These are phyloP conservation scores for Rhinophrynus dorsalis DNA, from an alignment of 2,797 vertebrate species.

Conservation along the genomic window DNA sequence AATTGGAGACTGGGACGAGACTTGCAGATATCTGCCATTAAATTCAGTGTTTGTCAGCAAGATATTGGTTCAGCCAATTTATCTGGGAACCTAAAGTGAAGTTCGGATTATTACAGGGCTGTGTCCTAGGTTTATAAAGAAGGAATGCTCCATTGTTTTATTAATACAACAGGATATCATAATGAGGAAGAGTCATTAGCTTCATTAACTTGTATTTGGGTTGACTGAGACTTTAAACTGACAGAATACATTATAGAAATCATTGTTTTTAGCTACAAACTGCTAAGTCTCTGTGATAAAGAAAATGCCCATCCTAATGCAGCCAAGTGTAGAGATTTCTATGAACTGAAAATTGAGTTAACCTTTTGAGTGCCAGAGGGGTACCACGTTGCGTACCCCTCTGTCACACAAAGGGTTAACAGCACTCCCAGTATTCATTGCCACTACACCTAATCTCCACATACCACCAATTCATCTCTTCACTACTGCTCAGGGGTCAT, in stretches of 20 bases:
- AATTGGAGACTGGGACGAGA: background rate
- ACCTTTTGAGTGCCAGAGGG: too few species aligned
- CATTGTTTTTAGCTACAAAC: background rate
- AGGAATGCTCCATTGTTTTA: background rate
- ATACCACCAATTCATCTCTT: too few species aligned
- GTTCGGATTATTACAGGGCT: background rate
- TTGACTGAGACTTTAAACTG: background rate
- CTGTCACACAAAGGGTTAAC: too few species aligned
- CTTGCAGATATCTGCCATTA: background rate
- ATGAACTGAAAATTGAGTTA: too few species aligned
- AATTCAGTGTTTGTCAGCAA: background rate
- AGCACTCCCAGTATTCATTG: too few species aligned
- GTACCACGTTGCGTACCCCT: too few species aligned
- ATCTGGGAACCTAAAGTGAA: background rate
- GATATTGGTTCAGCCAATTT: background rate
- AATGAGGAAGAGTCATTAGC: background rate
- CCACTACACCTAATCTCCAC: too few species aligned
- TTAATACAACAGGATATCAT: constrained; percentile 1
- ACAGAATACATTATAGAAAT: background rate
- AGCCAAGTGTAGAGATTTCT: too few species aligned
- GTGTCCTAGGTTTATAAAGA: background rate
- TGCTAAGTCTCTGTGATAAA: background rate
- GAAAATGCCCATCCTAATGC: background rate
- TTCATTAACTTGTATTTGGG: constrained; percentile 17
- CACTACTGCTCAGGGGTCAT: too few species aligned